Percentiles rank a stretch among this genome's conserved stretches.
These are phyloP conservation scores for Psophia crepitans DNA, from an alignment of 2,113 vertebrate species.

Conservation along the genomic window DNA sequence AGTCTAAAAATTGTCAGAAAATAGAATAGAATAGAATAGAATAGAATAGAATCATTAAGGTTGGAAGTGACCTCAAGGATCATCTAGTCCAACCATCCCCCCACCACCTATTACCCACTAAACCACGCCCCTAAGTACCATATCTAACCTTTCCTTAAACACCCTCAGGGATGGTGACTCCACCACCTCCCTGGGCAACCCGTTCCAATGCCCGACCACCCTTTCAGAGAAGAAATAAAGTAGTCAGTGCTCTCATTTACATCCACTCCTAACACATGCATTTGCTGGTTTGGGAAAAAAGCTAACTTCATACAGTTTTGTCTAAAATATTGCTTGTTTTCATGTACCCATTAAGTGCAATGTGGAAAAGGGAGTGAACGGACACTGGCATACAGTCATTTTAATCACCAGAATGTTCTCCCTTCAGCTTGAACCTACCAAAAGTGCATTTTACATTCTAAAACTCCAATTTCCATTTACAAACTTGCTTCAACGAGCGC, in stretches of 20 bases:
- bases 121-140: no score
- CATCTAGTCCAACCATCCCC: no score
- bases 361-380: neutral
- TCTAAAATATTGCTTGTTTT: neutral
- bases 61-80: no score
- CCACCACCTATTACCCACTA: no score
- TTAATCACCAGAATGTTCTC: neutral
- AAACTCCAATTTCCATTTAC: neutral
- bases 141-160: no score
- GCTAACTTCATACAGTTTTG: neutral
- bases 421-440: neutral
- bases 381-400: neutral
- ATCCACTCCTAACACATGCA: neutral
- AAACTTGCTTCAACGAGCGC: neutral
- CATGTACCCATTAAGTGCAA: neutral
- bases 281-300: neutral
- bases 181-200: no score
- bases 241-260: neutral
- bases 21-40: no score
- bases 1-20: neutral
- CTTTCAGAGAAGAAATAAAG: no score
- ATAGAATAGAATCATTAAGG: no score
- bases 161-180: no score
- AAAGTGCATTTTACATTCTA: neutral
- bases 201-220: no score